A percentile compares a stretch with the other conserved stretches of the same genome.
Conservation (phyloP, 2,113 vertebrate genomes). For the Nothoprocta perdicaria region DNA sequence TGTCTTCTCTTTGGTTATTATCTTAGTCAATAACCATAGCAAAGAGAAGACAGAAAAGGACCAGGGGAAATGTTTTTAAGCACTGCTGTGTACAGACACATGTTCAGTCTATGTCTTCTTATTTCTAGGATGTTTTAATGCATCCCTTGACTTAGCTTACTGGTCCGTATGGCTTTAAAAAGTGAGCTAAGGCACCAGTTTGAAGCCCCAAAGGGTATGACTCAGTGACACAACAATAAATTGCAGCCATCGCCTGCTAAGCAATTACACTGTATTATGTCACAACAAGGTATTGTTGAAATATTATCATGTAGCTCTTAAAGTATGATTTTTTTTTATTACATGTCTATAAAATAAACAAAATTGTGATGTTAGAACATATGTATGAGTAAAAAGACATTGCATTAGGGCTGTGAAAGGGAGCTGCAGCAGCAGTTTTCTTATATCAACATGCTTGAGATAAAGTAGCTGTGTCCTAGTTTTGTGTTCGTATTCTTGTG, state of each 20-base stretch:
- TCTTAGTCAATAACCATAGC: not conserved
- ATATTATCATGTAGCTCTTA: slow-evolving; percentile 39
- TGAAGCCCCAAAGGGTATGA: slow-evolving; percentile 46
- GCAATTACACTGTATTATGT: slow-evolving; percentile 48
- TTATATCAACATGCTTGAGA: not conserved
- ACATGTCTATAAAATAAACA: slow-evolving; percentile 46
- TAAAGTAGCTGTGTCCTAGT: not conserved
- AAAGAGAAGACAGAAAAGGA: not conserved
- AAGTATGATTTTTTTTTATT: slow-evolving; percentile 50
- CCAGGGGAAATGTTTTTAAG: not conserved
- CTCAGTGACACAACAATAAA: slow-evolving; percentile 46
- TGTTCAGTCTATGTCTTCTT: not conserved
- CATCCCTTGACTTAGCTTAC: not conserved
- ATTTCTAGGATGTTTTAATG: not conserved
- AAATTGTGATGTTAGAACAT: not conserved
- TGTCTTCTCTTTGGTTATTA: not conserved
- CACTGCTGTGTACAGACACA: rapidly evolving
- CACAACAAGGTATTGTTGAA: slow-evolving; percentile 60
- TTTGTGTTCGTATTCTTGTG: not conserved
- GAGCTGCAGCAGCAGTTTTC: not conserved
- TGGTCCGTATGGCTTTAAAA: not conserved
- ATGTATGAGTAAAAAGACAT: not conserved
- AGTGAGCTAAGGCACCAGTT: slow-evolving; percentile 13
- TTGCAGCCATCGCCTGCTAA: slow-evolving; percentile 44
- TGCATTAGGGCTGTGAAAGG: slow-evolving; percentile 12